Conservation (phyloP, 2,113 vertebrate species). For the Misgurnus anguillicaudatus region DNA sequence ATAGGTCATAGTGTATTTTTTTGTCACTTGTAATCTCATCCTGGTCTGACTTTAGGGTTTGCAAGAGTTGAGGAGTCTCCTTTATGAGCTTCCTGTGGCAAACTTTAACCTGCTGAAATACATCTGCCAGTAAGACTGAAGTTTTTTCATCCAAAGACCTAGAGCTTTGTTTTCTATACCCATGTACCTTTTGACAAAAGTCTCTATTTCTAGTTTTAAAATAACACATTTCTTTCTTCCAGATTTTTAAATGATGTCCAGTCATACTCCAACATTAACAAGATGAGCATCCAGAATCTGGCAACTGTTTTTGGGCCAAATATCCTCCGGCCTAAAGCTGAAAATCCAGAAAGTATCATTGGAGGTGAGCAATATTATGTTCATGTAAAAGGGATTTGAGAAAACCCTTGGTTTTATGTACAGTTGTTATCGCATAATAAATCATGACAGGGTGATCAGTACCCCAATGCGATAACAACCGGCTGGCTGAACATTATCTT, state of each 20-base stretch:
- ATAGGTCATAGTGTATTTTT: no score
- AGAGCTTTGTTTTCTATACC: neutral
- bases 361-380: slow-evolving; percentile 61
- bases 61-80: slow-evolving; percentile 68
- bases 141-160: neutral
- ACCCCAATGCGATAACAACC: no score
- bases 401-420: no score
- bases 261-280: slow-evolving; percentile 73
- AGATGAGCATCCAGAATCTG: slow-evolving; percentile 77
- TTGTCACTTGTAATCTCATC: neutral
- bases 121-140: slow-evolving; percentile 73
- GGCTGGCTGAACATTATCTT: no score
- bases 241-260: slow-evolving; percentile 80
- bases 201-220: neutral
- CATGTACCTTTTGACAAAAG: neutral
- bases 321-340: slow-evolving; percentile 78
- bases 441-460: no score
- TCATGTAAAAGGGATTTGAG: neutral
- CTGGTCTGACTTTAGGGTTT: slow-evolving; percentile 63
- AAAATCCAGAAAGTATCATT: slow-evolving; percentile 77
- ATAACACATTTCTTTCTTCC: neutral
- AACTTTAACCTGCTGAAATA: slow-evolving; percentile 79
- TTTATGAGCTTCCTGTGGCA: slow-evolving; percentile 73
- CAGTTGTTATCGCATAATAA: no score
- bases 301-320: slow-evolving; percentile 81